These are phyloP conservation scores for Scaptodrosophila lebanonensis DNA, from an alignment of 1,140 invertebrate species.

Conservation along the genomic window DNA sequence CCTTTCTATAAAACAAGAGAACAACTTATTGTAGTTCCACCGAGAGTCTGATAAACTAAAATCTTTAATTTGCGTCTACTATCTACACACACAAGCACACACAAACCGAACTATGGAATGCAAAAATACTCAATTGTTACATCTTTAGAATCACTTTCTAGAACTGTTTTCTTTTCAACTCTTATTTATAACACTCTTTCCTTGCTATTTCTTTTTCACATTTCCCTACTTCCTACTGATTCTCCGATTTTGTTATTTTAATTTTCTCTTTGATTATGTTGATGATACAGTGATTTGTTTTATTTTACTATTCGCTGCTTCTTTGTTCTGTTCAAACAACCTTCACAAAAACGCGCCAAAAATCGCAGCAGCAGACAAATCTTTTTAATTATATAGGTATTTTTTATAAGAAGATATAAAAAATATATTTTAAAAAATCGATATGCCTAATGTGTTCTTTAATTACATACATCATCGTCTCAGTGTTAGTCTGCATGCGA, in stretches of 20 bases:
- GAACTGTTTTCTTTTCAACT: conserved; percentile 15
- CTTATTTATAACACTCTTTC: conserved; percentile 37
- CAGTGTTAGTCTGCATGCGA: too few species aligned
- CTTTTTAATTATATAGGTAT: conserved; percentile 76
- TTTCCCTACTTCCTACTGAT: conserved; percentile 6
- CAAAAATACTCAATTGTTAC: conserved; percentile 37
- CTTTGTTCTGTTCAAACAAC: conserved; percentile 51
- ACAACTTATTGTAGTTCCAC: conserved; percentile 74
- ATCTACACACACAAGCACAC: conserved; percentile 27
- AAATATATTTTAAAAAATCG: conserved; percentile 60
- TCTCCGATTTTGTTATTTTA: conserved; percentile 4
- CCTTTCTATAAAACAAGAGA: conserved; percentile 44
- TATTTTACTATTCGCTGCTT: conserved; percentile 60
- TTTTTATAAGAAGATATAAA: conserved; percentile 76
- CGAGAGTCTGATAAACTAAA: conserved; percentile 77
- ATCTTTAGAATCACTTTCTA: not conserved
- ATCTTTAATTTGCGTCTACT: conserved; percentile 19
- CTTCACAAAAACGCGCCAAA: conserved; percentile 60
- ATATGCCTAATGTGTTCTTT: too few species aligned
- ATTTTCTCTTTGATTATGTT: conserved; percentile 35
- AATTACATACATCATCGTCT: too few species aligned
- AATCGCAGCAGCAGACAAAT: conserved; percentile 71
- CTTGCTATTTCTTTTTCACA: conserved; percentile 18
- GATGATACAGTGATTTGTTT: conserved; percentile 66
- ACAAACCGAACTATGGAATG: conserved; percentile 31